Evolutionary conservation across 2,888 invertebrate species (phyloP).

Genomic region (Cephus sareptanus): DNA sequence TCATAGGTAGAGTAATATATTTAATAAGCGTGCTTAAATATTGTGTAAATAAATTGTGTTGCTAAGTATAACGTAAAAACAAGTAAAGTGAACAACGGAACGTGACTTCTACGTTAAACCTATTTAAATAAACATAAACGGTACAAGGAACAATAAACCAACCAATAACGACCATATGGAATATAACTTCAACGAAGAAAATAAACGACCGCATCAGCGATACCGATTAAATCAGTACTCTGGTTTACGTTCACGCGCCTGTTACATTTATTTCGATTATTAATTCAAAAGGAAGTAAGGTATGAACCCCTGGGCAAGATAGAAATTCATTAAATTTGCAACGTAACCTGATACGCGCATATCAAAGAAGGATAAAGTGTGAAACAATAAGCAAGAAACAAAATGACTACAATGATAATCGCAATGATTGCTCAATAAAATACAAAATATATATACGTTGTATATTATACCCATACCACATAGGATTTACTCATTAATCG

Average conservation of each 20-base stretch:
- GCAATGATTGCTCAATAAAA: neutral
- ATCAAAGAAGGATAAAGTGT: neutral
- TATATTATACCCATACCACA: neutral
- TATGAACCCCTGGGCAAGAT: neutral
- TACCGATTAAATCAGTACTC: neutral
- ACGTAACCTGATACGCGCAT: neutral
- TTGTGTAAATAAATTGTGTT: neutral
- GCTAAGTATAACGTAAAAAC: neutral
- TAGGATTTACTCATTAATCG: neutral
- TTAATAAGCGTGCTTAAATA: neutral
- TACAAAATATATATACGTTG: conserved; percentile 7
- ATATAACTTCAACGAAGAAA: neutral
- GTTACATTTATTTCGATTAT: neutral
- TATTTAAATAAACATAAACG: neutral
- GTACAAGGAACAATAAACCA: neutral
- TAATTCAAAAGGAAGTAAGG: neutral
- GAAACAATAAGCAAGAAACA: neutral
- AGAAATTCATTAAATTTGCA: neutral
- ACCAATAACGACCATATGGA: neutral
- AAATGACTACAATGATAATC: neutral
- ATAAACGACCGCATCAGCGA: neutral
- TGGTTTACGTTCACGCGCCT: neutral
- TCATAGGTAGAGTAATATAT: conserved; percentile 9
- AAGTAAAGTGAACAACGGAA: neutral
- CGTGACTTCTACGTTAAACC: neutral